Conservation (phyloP, 2,113 vertebrate genomes). For the Heliornis fulica region DNA sequence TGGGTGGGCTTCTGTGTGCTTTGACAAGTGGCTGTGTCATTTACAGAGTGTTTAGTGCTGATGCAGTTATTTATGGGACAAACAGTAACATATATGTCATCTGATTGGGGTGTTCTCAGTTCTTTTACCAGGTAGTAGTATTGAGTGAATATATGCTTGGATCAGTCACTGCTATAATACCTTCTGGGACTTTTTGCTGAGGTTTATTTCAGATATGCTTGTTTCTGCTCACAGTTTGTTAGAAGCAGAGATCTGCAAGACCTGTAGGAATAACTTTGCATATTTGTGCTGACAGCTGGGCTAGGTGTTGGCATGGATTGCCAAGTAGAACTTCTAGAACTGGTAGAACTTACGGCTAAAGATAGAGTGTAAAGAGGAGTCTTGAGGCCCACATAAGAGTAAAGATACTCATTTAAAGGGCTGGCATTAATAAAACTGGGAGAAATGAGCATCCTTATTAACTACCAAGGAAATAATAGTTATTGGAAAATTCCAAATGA, state of each 20-base stretch:
- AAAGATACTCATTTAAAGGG: neutral
- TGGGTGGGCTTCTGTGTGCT: neutral
- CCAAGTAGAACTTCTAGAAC: neutral
- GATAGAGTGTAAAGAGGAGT: neutral
- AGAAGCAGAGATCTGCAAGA: neutral
- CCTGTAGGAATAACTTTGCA: neutral
- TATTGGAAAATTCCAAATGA: neutral
- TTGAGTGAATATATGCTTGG: neutral
- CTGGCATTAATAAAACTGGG: neutral
- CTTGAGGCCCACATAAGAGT: neutral
- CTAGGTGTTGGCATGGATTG: neutral
- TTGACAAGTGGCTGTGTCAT: neutral
- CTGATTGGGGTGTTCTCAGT: neutral
- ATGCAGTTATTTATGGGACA: neutral
- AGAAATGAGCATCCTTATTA: neutral
- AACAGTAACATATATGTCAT: neutral
- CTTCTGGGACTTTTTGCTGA: neutral
- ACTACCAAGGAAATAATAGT: neutral
- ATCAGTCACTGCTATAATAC: neutral
- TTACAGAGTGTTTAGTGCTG: neutral
- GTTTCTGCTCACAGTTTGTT: neutral
- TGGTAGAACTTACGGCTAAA: neutral
- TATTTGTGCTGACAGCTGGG: neutral
- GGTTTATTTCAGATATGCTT: neutral
- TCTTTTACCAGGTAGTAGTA: neutral